phyloP scores from a whole-genome alignment of 2,888 invertebrate genomes.

The Byasa hedistus region DNA sequence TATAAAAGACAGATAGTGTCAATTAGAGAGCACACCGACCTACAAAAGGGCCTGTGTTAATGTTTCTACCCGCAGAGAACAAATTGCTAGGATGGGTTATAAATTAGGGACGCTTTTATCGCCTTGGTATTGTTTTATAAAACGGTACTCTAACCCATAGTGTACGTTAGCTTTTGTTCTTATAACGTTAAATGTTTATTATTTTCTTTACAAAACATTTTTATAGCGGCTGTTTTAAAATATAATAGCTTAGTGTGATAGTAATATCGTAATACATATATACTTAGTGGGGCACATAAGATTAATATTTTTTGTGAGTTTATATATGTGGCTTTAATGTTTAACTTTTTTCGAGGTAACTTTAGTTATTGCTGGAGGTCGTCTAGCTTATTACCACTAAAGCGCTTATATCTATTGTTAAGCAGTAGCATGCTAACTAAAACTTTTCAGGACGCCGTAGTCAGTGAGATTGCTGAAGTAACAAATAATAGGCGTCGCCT shows the following conservation, averaged over 20 bases:
- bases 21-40: slow-evolving; percentile 51
- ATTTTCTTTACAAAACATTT: too few species aligned
- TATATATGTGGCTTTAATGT: neutral
- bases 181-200: neutral
- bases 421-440: too few species aligned
- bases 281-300: too few species aligned
- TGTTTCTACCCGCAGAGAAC: slow-evolving; percentile 45
- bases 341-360: neutral
- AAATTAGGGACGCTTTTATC: slow-evolving; percentile 50
- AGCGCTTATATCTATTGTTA: too few species aligned
- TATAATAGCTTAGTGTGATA: too few species aligned
- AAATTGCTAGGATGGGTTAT: slow-evolving; percentile 56
- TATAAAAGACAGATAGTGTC: slow-evolving; percentile 64
- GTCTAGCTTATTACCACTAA: too few species aligned
- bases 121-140: slow-evolving; percentile 51
- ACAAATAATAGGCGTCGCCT: too few species aligned
- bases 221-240: too few species aligned
- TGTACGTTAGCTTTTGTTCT: neutral
- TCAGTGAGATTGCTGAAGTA: too few species aligned
- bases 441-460: too few species aligned
- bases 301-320: too few species aligned
- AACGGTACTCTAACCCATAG: slow-evolving; percentile 29
- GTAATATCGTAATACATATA: too few species aligned
- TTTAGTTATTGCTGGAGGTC: neutral
- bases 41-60: slow-evolving; percentile 50